Conservation (phyloP, 2,113 vertebrate genomes). For the Prochilodus magdalenae region DNA sequence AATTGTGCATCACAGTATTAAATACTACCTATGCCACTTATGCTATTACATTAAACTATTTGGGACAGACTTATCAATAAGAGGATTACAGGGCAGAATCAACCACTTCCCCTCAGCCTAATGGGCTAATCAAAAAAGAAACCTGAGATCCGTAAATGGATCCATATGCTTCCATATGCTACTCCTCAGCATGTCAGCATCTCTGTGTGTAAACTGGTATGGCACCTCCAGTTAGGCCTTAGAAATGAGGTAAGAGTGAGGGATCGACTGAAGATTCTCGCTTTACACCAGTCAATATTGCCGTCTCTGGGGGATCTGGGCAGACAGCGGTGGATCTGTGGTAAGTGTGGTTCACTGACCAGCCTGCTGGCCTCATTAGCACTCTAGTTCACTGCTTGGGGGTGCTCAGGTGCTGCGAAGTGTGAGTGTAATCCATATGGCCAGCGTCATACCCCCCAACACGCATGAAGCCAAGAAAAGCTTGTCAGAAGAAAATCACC, state of each 20-base stretch:
- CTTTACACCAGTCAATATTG: constrained; percentile 8
- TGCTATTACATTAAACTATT: too few species aligned
- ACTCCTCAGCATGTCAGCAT: not conserved
- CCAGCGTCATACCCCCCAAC: not conserved
- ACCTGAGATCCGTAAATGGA: not conserved
- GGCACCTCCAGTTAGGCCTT: not conserved
- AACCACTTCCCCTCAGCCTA: too few species aligned
- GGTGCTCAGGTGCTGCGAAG: not conserved
- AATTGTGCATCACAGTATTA: too few species aligned
- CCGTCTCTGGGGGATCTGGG: not conserved
- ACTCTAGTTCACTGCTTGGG: not conserved
- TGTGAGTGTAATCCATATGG: not conserved
- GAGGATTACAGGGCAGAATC: too few species aligned
- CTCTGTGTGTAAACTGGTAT: constrained; percentile 11
- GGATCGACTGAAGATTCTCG: not conserved
- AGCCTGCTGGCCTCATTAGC: constrained; percentile 25
- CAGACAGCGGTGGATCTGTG: not conserved
- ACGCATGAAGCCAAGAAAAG: not conserved
- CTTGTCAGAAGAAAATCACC: not conserved
- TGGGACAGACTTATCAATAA: too few species aligned
- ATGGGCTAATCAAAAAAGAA: too few species aligned
- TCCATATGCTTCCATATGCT: not conserved
- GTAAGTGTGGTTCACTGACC: not conserved
- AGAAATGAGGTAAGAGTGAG: constrained; percentile 16
- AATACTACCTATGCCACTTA: too few species aligned